These are phyloP conservation scores for Tupiocoris notatus DNA, from an alignment of 2,888 invertebrate species.

Conservation along the genomic window DNA sequence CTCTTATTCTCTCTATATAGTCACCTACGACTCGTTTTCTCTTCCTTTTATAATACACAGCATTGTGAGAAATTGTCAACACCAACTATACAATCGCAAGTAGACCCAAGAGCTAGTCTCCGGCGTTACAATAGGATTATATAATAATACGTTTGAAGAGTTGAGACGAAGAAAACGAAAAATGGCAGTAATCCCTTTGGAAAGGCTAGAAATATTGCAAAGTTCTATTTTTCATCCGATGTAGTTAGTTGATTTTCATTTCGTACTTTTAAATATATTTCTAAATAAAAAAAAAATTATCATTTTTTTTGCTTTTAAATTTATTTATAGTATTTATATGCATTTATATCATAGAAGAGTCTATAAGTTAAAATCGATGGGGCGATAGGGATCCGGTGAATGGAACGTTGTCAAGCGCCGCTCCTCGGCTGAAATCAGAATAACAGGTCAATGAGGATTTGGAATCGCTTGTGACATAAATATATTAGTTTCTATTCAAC, in stretches of 20 bases:
- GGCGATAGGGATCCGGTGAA: constrained; percentile 30
- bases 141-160: constrained; percentile 21
- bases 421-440: constrained; percentile 23
- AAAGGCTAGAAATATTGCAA: constrained; percentile 41
- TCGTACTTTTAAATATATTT: not conserved
- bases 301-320: constrained; percentile 11
- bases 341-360: constrained; percentile 34
- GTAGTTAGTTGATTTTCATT: constrained; percentile 3
- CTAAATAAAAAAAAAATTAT: constrained; percentile 22
- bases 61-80: constrained; percentile 8
- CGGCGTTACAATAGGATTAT: not conserved
- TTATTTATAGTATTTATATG: constrained; percentile 33
- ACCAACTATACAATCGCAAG: constrained; percentile 27
- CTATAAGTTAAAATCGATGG: constrained; percentile 41
- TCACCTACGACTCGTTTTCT: constrained; percentile 8
- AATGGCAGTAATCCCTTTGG: constrained; percentile 37
- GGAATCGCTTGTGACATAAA: no score
- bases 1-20: constrained; percentile 32
- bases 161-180: constrained; percentile 3
- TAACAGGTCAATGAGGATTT: no score
- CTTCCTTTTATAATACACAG: constrained; percentile 29
- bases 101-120: not conserved
- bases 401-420: constrained; percentile 34
- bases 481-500: no score
- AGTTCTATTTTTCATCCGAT: constrained; percentile 32